Percentiles rank a stretch among this genome's conserved stretches.
Evolutionary conservation across 1,140 invertebrate genomes (phyloP).

Genomic region (Oryzaephilus surinamensis): DNA sequence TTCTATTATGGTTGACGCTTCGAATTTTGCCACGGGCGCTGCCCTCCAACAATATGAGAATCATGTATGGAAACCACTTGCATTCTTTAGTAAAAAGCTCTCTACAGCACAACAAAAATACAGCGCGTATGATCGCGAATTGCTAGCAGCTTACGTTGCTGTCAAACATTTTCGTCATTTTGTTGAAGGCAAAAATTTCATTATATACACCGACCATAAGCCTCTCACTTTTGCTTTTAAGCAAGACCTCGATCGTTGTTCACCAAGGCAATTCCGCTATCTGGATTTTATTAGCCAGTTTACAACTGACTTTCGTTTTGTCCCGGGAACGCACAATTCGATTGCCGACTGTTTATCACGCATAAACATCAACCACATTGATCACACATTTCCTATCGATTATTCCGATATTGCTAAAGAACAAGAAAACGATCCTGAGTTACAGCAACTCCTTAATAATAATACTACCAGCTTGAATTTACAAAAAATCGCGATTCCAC

Average conservation of each 20-base stretch:
- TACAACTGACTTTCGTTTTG: slow-evolving; percentile 31
- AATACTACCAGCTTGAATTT: not conserved
- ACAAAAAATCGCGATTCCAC: not conserved
- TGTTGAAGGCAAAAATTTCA: slow-evolving; percentile 26
- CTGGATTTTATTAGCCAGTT: slow-evolving; percentile 30
- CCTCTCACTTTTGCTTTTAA: slow-evolving; percentile 30
- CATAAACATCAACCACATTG: slow-evolving; percentile 19
- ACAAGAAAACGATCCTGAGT: slow-evolving; percentile 11
- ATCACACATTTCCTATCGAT: slow-evolving; percentile 28
- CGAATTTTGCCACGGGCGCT: slow-evolving; percentile 20
- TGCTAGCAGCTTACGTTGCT: slow-evolving; percentile 37
- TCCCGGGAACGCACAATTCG: slow-evolving; percentile 26
- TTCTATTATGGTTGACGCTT: slow-evolving; percentile 25
- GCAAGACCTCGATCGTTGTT: slow-evolving; percentile 22
- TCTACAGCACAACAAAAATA: slow-evolving; percentile 28
- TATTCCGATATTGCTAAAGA: slow-evolving; percentile 3
- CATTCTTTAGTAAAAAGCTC: slow-evolving; percentile 21
- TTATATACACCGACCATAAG: slow-evolving; percentile 36
- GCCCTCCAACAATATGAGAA: slow-evolving; percentile 23
- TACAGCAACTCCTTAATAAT: slow-evolving; percentile 3
- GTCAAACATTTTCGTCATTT: slow-evolving; percentile 27
- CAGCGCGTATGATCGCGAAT: slow-evolving; percentile 37
- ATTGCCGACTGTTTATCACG: slow-evolving; percentile 28
- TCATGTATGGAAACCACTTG: slow-evolving; percentile 10
- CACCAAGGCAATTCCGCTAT: slow-evolving; percentile 25